A percentile compares a stretch with the other conserved stretches of the same genome.
These are phyloP conservation scores for Drosophila subquinaria DNA, from an alignment of 2,888 invertebrate genomes.

Conservation along the genomic window DNA sequence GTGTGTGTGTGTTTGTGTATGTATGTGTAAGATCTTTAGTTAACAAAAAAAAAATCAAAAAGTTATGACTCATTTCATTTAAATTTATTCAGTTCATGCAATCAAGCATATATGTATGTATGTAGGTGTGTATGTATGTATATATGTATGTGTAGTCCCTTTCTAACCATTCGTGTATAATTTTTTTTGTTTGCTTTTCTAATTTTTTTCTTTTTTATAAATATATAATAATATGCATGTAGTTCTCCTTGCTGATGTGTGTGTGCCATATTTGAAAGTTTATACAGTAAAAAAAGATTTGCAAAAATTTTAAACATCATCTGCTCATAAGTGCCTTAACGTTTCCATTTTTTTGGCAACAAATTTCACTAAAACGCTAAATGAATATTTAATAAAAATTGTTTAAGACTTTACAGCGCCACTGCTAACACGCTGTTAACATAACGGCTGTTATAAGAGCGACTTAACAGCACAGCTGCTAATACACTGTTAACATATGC, in stretches of 20 bases:
- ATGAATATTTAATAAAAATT: conserved; percentile 40
- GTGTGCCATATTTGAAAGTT: conserved; percentile 54
- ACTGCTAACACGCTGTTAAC: conserved; percentile 1
- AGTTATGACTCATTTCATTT: conserved; percentile 62
- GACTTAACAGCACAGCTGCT: conserved; percentile 6
- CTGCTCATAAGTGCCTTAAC: conserved; percentile 41
- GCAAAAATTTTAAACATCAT: conserved; percentile 32
- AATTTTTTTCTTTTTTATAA: conserved; percentile 31
- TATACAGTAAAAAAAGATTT: conserved; percentile 34
- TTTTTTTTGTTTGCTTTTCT: conserved; percentile 28
- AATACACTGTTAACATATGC: background rate
- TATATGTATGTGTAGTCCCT: conserved; percentile 46
- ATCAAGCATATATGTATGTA: conserved; percentile 60
- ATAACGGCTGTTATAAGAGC: background rate
- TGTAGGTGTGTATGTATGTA: conserved; percentile 24
- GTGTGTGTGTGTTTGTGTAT: conserved; percentile 31
- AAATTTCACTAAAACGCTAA: conserved; percentile 58
- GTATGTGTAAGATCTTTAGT: conserved; percentile 56
- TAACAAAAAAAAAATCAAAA: conserved; percentile 61
- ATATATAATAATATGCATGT: conserved; percentile 48
- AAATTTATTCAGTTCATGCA: conserved; percentile 80
- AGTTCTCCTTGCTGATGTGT: conserved; percentile 44
- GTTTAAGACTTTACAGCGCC: conserved; percentile 29
- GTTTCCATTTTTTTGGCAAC: conserved; percentile 50
- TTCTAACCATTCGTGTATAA: conserved; percentile 44